A percentile compares a stretch with the other conserved stretches of the same genome.
phyloP scores from a whole-genome alignment of 2,797 vertebrate genomes.

The Oreochromis grahami region DNA sequence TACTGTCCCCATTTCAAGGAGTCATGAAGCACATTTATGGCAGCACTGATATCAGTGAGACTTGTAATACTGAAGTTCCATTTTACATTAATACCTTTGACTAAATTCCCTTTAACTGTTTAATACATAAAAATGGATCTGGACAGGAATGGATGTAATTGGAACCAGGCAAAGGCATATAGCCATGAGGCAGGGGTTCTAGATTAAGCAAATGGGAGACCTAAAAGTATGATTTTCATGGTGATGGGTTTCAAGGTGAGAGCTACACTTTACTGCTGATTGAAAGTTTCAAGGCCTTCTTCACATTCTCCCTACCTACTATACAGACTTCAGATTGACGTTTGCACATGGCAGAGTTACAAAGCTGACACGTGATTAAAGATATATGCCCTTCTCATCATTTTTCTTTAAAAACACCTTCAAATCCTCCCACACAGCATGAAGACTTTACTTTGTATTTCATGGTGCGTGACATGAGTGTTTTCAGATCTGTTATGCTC shows the following conservation, averaged over 20 bases:
- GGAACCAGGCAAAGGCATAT: background rate
- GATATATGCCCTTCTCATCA: background rate
- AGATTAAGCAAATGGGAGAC: background rate
- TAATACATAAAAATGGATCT: background rate
- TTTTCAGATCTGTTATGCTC: conserved; percentile 39
- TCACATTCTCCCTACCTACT: background rate
- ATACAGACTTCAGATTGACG: background rate
- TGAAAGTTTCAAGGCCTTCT: background rate
- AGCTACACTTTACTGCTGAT: background rate
- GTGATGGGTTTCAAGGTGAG: background rate
- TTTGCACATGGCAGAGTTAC: background rate
- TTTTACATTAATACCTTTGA: background rate
- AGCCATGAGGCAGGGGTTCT: background rate
- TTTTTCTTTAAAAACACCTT: background rate
- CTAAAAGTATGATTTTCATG: background rate
- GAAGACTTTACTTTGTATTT: conserved; percentile 6
- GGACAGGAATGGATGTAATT: background rate
- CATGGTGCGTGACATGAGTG: conserved; percentile 27
- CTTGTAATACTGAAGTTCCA: background rate
- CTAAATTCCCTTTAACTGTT: background rate
- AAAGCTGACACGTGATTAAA: background rate
- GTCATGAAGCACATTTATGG: background rate
- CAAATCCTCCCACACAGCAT: background rate
- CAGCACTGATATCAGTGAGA: background rate
- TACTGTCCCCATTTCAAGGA: background rate